Percentiles rank a stretch among this genome's conserved stretches.
phyloP scores from a whole-genome alignment of 2,888 invertebrate genomes.

The Petrophora chlorosata region DNA sequence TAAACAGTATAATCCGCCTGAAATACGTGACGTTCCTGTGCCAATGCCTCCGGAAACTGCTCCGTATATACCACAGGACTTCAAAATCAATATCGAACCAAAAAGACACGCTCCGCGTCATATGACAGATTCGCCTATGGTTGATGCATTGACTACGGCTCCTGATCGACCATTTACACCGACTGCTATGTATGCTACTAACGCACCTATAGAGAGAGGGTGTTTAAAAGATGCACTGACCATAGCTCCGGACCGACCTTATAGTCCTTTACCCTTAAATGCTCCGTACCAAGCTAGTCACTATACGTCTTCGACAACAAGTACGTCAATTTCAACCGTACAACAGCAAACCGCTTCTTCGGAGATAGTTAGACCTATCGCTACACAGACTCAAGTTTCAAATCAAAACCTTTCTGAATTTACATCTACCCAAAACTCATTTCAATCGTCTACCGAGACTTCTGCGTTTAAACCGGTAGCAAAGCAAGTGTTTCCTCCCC shows the following conservation, averaged over 20 bases:
- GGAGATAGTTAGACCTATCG: conserved; percentile 64
- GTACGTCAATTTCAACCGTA: conserved; percentile 36
- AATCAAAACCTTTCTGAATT: conserved; percentile 60
- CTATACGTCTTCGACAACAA: conserved; percentile 53
- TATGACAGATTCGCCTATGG: conserved; percentile 85
- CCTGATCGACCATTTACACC: conserved; percentile 86
- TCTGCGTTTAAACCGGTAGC: conserved; percentile 79
- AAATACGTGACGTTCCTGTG: conserved; percentile 77
- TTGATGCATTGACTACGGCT: conserved; percentile 87
- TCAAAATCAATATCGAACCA: conserved; percentile 83
- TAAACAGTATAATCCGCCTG: conserved; percentile 74
- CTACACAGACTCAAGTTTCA: conserved; percentile 60
- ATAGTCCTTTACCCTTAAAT: conserved; percentile 81
- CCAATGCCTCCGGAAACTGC: conserved; percentile 86
- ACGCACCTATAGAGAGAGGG: conserved; percentile 71
- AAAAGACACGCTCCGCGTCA: conserved; percentile 59
- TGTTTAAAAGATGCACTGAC: conserved; percentile 84
- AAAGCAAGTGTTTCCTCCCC: conserved; percentile 70
- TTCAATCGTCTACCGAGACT: conserved; percentile 67
- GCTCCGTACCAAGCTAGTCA: conserved; percentile 63
- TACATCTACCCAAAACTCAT: conserved; percentile 66
- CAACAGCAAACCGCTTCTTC: conserved; percentile 43
- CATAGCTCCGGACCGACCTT: conserved; percentile 85
- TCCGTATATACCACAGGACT: conserved; percentile 87
- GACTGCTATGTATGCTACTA: conserved; percentile 58